These are phyloP conservation scores for Digitonthophagus gazella DNA, from an alignment of 2,888 invertebrate species.

Conservation along the genomic window DNA sequence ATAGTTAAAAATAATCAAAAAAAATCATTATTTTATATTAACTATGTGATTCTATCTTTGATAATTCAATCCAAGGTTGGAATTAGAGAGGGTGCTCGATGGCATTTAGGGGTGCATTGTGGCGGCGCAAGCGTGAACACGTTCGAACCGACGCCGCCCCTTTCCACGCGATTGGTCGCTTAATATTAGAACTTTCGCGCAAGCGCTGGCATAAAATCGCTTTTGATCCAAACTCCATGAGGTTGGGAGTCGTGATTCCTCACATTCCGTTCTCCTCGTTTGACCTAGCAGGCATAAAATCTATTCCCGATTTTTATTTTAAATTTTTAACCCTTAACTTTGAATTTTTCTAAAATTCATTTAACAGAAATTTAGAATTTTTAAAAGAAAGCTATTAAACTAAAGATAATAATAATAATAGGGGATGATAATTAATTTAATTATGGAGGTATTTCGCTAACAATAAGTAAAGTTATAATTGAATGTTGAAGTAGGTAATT, in stretches of 20 bases:
- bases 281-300: not conserved
- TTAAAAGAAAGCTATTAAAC: too few species aligned
- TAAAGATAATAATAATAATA: too few species aligned
- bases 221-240: constrained; percentile 17
- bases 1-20: not conserved
- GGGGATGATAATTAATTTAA: too few species aligned
- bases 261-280: not conserved
- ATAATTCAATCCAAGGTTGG: constrained; percentile 48
- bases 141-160: constrained; percentile 27
- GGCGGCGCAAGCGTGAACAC: constrained; percentile 40
- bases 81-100: constrained; percentile 49
- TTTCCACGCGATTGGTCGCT: constrained; percentile 37
- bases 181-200: constrained; percentile 37
- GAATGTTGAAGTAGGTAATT: not conserved
- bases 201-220: constrained; percentile 32
- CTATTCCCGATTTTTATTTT: not conserved
- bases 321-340: not conserved
- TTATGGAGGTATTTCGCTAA: too few species aligned
- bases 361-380: too few species aligned
- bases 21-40: not conserved
- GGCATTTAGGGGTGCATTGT: constrained; percentile 45
- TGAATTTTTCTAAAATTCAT: too few species aligned
- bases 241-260: constrained; percentile 9
- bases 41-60: constrained; percentile 41
- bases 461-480: not conserved